Evolutionary conservation across 2,797 vertebrate species (phyloP).

Genomic region (Propithecus deckenii): DNA sequence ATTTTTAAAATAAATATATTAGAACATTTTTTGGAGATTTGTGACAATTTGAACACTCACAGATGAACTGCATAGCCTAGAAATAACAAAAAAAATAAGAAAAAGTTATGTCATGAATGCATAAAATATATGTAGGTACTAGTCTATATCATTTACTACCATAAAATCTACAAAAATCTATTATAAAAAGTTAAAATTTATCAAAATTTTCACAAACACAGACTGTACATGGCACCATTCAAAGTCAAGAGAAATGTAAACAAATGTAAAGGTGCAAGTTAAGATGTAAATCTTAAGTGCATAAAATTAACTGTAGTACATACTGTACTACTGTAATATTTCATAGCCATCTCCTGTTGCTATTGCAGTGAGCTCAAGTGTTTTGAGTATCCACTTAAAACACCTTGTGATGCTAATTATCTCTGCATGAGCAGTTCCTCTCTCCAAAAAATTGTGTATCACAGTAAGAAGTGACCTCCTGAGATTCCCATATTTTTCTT

Average conservation of each 20-base stretch:
- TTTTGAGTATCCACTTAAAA: not conserved
- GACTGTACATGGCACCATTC: not conserved
- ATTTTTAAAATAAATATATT: not conserved
- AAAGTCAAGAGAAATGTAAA: not conserved
- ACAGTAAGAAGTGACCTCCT: not conserved
- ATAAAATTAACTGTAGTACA: not conserved
- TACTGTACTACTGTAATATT: not conserved
- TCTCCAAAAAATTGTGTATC: not conserved
- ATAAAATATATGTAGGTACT: not conserved
- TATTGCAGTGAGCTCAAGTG: not conserved
- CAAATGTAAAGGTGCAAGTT: not conserved
- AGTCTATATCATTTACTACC: not conserved
- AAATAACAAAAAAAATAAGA: not conserved
- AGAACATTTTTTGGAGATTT: not conserved
- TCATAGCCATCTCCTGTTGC: not conserved
- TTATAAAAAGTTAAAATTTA: not conserved
- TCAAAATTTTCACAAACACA: not conserved
- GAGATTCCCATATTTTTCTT: not conserved
- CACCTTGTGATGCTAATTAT: not conserved
- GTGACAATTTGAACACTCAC: not conserved
- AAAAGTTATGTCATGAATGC: not conserved
- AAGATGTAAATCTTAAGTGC: not conserved
- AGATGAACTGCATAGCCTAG: not conserved
- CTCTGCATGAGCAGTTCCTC: not conserved
- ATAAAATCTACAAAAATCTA: not conserved